A percentile compares a stretch with the other conserved stretches of the same genome.
Evolutionary conservation across 2,888 invertebrate genomes (phyloP).

Genomic region (Mimachlamys varia): DNA sequence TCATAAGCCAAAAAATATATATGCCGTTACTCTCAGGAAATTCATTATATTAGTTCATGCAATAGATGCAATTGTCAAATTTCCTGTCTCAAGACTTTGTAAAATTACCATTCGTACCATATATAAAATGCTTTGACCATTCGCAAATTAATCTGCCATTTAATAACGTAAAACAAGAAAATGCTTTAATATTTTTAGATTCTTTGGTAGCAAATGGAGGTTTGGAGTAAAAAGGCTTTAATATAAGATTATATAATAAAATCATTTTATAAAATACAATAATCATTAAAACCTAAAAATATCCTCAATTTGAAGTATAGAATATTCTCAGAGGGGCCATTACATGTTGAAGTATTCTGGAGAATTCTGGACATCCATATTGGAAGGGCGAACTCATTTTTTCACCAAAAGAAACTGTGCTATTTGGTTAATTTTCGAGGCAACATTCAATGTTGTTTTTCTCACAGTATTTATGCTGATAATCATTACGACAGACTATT

Average conservation of each 20-base stretch:
- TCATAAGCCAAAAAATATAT: slow-evolving; percentile 30
- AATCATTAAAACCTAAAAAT: neutral
- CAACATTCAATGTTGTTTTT: too few species aligned
- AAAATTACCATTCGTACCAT: neutral
- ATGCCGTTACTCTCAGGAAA: neutral
- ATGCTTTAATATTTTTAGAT: neutral
- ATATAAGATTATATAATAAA: neutral
- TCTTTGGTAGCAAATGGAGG: neutral
- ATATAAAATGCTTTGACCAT: neutral
- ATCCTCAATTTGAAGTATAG: neutral
- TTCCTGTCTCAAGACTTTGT: neutral
- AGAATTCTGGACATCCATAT: neutral
- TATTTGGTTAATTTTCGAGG: too few species aligned
- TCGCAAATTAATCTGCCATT: neutral
- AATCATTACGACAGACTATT: too few species aligned
- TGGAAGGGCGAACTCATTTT: neutral
- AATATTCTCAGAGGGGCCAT: neutral
- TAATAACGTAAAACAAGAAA: neutral
- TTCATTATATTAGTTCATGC: neutral
- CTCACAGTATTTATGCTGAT: too few species aligned
- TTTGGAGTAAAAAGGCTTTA: neutral
- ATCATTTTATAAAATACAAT: neutral
- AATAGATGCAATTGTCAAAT: slow-evolving; percentile 11
- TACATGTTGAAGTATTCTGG: neutral
- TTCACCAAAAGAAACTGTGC: neutral